Evolutionary conservation across 2,113 vertebrate species (phyloP).

Genomic region (Mustelus asterias): DNA sequence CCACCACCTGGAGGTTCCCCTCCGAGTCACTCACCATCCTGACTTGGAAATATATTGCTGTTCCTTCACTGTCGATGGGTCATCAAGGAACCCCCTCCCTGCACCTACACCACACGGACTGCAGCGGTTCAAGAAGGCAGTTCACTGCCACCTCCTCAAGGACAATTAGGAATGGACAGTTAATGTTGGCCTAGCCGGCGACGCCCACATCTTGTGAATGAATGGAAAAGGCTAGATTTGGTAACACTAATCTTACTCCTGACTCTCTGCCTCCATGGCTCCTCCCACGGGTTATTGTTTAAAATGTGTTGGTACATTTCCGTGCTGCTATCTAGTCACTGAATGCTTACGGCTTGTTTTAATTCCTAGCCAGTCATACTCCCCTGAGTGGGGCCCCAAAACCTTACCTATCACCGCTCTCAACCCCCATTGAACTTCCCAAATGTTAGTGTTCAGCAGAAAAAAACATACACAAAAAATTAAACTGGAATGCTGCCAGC

Average conservation of each 20-base stretch:
- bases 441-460: not conserved
- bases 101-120: too few relatives aligned
- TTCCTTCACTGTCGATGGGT: too few relatives aligned
- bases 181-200: too few relatives aligned
- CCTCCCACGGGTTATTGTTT: not conserved
- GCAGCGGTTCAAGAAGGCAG: too few relatives aligned
- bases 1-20: too few relatives aligned
- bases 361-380: not conserved
- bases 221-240: not conserved
- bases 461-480: not conserved
- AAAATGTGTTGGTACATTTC: not conserved
- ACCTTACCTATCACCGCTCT: not conserved
- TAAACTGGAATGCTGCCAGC: not conserved
- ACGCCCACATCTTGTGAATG: too few relatives aligned
- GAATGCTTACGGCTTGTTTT: not conserved
- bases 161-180: too few relatives aligned
- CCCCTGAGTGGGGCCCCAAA: not conserved
- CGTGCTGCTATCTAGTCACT: too few relatives aligned
- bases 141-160: too few relatives aligned
- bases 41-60: too few relatives aligned
- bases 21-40: too few relatives aligned
- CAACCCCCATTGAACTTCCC: not conserved
- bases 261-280: not conserved
- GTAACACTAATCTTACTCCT: not conserved
- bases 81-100: too few relatives aligned